Conservation (phyloP, 1,140 invertebrate species). For the Eubasilissa regina region DNA sequence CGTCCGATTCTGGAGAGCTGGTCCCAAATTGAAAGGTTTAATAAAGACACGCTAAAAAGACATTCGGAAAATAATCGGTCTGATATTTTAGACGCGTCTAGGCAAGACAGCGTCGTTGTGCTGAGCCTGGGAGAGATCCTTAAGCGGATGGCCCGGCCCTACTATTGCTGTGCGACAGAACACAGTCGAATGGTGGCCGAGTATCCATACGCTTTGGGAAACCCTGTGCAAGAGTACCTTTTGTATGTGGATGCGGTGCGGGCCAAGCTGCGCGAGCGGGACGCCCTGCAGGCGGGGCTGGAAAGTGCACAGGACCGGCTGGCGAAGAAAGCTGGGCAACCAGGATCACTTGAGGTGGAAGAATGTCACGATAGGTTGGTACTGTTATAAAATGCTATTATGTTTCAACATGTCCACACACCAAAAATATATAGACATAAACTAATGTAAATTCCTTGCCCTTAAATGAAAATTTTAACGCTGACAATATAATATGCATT, state of each 20-base stretch:
- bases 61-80: background rate
- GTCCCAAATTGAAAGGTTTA: conserved; percentile 55
- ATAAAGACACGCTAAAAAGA: conserved; percentile 52
- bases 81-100: conserved; percentile 59
- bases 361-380: conserved; percentile 54
- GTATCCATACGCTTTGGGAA: conserved; percentile 64
- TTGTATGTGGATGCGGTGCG: conserved; percentile 80
- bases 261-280: conserved; percentile 78
- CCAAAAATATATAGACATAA: no score
- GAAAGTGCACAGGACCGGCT: conserved; percentile 79
- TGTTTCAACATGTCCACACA: no score
- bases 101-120: conserved; percentile 63
- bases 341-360: conserved; percentile 48
- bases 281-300: conserved; percentile 81
- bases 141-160: conserved; percentile 70
- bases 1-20: conserved; percentile 71
- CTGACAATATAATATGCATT: no score
- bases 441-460: no score
- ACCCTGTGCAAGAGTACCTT: conserved; percentile 80
- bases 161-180: conserved; percentile 70
- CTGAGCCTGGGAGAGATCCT: conserved; percentile 71
- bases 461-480: no score
- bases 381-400: no score
- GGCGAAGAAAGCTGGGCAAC: conserved; percentile 65
- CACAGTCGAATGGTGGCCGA: conserved; percentile 65